Percentiles rank a stretch among this genome's conserved stretches.
Conservation (phyloP, 2,797 vertebrate genomes). For the Varecia variegata region DNA sequence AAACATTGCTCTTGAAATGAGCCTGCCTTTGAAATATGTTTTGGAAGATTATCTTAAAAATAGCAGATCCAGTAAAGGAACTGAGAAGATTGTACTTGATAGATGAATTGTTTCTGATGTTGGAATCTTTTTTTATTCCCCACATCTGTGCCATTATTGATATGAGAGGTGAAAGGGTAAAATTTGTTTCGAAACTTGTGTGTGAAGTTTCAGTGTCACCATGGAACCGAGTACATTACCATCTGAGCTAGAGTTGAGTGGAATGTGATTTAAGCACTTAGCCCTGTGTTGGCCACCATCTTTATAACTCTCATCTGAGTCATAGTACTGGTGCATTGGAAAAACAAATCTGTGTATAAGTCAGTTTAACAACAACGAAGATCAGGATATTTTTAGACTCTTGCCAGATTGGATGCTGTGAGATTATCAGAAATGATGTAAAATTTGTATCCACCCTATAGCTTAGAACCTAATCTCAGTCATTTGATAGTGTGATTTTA, state of each 20-base stretch:
- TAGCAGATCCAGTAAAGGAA: slow-evolving; percentile 41
- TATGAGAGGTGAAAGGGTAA: slow-evolving; percentile 37
- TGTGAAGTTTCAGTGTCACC: not conserved
- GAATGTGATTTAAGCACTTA: not conserved
- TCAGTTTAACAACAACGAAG: not conserved
- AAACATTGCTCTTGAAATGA: slow-evolving; percentile 48
- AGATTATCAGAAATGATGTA: not conserved
- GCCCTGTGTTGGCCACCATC: not conserved
- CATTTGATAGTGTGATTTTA: not conserved
- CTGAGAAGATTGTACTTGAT: not conserved
- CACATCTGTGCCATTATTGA: slow-evolving; percentile 5
- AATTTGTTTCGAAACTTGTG: not conserved
- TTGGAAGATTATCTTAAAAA: slow-evolving; percentile 61
- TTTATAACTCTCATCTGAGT: not conserved
- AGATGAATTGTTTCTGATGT: slow-evolving; percentile 49
- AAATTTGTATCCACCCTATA: not conserved
- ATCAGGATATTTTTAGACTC: not conserved
- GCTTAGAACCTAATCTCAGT: not conserved
- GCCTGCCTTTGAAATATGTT: slow-evolving; percentile 50
- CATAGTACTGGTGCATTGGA: not conserved
- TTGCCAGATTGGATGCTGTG: not conserved
- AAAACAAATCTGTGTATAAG: not conserved
- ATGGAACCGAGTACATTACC: not conserved
- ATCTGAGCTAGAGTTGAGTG: not conserved
- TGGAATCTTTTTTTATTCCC: not conserved